These are phyloP conservation scores for Hiodon tergisus DNA, from an alignment of 2,113 vertebrate species.

Conservation along the genomic window DNA sequence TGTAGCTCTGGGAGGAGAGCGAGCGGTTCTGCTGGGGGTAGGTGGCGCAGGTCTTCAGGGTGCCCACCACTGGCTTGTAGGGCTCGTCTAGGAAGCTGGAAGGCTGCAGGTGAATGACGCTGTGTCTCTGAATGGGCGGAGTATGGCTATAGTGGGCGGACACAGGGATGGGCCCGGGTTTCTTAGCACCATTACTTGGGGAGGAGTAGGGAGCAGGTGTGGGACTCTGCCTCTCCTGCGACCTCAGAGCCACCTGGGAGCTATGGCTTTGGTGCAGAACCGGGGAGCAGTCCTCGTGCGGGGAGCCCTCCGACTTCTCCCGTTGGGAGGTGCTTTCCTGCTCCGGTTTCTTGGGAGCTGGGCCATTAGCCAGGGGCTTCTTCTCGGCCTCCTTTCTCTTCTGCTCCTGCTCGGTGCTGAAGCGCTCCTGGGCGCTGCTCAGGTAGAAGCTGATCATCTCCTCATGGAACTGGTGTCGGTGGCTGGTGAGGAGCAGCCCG, in stretches of 20 bases:
- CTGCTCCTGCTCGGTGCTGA: slow-evolving; percentile 92
- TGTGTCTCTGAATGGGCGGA: slow-evolving; percentile 85
- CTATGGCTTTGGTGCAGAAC: slow-evolving; percentile 75
- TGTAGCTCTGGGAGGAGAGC: slow-evolving; percentile 92
- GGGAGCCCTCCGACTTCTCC: slow-evolving; percentile 73
- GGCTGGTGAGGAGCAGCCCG: slow-evolving; percentile 90
- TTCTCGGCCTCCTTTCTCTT: slow-evolving; percentile 78
- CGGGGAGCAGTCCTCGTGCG: slow-evolving; percentile 80
- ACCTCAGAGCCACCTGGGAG: slow-evolving; percentile 74
- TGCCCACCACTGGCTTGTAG: slow-evolving; percentile 79
- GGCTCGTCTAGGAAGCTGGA: slow-evolving; percentile 79
- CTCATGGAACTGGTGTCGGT: slow-evolving; percentile 96
- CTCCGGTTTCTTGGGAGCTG: slow-evolving; percentile 56
- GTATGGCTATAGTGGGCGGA: slow-evolving; percentile 92
- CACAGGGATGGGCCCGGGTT: slow-evolving; percentile 69
- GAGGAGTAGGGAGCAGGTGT: slow-evolving; percentile 72
- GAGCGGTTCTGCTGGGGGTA: slow-evolving; percentile 96
- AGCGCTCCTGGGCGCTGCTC: slow-evolving; percentile 91
- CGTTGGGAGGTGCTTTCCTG: slow-evolving; percentile 56
- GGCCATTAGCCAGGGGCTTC: slow-evolving; percentile 52
- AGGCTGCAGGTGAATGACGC: slow-evolving; percentile 84
- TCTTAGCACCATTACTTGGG: slow-evolving; percentile 72
- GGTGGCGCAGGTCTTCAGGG: slow-evolving; percentile 89
- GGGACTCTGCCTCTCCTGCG: slow-evolving; percentile 80
- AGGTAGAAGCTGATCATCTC: slow-evolving; percentile 98